phyloP scores from a whole-genome alignment of 2,113 vertebrate genomes.

The Taxidea taxus region DNA sequence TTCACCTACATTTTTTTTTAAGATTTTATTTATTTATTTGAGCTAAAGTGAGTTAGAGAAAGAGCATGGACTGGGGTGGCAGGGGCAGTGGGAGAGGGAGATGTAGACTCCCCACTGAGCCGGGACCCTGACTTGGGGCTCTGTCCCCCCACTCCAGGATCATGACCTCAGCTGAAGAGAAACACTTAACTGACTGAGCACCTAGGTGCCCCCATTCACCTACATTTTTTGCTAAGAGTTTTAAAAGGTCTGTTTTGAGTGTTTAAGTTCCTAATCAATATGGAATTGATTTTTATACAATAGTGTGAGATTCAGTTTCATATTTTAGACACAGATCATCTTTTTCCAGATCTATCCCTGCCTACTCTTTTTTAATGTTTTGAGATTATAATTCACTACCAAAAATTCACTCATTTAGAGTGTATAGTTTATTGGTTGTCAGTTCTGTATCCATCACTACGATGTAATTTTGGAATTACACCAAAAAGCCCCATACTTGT shows the following conservation, averaged over 20 bases:
- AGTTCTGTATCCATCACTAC: neutral
- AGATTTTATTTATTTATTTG: neutral
- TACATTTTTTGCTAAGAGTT: neutral
- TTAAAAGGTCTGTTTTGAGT: neutral
- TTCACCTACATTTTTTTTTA: neutral
- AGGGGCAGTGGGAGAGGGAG: neutral
- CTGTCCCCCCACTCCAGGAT: neutral
- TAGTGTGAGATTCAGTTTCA: neutral
- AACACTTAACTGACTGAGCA: neutral
- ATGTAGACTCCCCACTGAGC: neutral
- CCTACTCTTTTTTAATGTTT: neutral
- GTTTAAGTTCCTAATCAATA: neutral
- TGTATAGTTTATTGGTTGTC: neutral
- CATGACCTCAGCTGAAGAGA: neutral
- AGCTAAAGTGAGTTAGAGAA: neutral
- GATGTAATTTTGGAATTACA: neutral
- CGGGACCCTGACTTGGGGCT: neutral
- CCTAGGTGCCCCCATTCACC: neutral
- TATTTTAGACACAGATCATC: neutral
- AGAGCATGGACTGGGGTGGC: too few relatives aligned
- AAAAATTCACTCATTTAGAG: neutral
- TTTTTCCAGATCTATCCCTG: neutral
- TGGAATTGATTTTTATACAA: conserved; percentile 6
- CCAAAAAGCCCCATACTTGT: neutral
- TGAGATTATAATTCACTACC: neutral